Conservation (phyloP, 2,888 invertebrate genomes). For the Drosophila algonquin region DNA sequence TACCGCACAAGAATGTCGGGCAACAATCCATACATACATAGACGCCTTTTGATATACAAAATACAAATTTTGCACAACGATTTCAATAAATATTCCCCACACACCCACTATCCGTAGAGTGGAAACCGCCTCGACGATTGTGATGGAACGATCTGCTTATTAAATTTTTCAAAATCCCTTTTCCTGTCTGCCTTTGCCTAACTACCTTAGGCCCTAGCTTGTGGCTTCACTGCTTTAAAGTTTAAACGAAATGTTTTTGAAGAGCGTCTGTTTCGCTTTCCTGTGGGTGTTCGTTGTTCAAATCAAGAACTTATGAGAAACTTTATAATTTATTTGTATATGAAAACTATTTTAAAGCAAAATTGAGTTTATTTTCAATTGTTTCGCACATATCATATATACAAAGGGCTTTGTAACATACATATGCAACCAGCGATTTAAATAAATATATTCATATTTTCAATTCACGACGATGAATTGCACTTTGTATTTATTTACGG, state of each 20-base stretch:
- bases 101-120: slow-evolving; percentile 38
- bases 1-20: slow-evolving; percentile 37
- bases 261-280: slow-evolving; percentile 24
- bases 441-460: no score
- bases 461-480: no score
- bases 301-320: no score
- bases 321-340: no score
- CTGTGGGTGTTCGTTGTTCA: not conserved
- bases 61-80: slow-evolving; percentile 74
- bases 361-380: no score
- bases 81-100: slow-evolving; percentile 76
- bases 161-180: slow-evolving; percentile 72
- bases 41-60: slow-evolving; percentile 77
- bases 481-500: no score
- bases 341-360: no score
- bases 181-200: slow-evolving; percentile 4
- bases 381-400: no score
- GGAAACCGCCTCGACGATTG: slow-evolving; percentile 35
- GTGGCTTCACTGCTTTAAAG: slow-evolving; percentile 30
- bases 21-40: slow-evolving; percentile 22
- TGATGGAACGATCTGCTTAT: slow-evolving; percentile 61
- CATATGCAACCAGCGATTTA: no score
- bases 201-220: slow-evolving; percentile 1
- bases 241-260: slow-evolving; percentile 55
- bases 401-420: no score